Conservation (phyloP, 2,797 vertebrate genomes). For the Artibeus jamaicensis region DNA sequence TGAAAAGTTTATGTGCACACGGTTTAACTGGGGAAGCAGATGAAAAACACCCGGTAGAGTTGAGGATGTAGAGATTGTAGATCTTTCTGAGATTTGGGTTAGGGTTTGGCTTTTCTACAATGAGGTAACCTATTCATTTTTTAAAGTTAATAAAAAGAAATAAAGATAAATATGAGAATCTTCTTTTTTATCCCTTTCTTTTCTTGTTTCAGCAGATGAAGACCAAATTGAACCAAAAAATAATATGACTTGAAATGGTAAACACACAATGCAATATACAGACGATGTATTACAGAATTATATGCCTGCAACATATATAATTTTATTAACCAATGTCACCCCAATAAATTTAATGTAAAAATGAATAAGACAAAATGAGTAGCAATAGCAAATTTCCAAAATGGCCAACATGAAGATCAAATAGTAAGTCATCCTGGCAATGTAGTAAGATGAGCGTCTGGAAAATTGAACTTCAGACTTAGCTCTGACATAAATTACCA, state of each 20-base stretch:
- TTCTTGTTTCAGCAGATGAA: background rate
- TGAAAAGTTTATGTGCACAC: conserved; percentile 56
- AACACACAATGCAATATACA: background rate
- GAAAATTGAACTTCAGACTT: background rate
- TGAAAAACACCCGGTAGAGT: conserved; percentile 24
- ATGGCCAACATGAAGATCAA: background rate
- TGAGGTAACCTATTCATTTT: background rate
- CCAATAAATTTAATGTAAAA: background rate
- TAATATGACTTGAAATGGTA: background rate
- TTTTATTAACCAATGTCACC: background rate
- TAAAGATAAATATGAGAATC: background rate
- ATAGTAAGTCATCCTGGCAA: background rate
- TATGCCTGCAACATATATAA: background rate
- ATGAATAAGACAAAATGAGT: background rate
- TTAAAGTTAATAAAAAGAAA: background rate
- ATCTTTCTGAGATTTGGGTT: background rate
- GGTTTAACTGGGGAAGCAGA: conserved; percentile 41
- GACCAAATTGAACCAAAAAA: background rate
- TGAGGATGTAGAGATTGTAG: background rate
- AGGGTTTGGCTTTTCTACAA: background rate
- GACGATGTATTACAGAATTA: background rate
- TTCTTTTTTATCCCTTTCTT: background rate
- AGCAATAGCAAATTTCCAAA: background rate
- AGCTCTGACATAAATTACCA: background rate
- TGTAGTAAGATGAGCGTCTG: background rate